Evolutionary conservation across 2,113 vertebrate genomes (phyloP).

Genomic region (Phainopepla nitens): DNA sequence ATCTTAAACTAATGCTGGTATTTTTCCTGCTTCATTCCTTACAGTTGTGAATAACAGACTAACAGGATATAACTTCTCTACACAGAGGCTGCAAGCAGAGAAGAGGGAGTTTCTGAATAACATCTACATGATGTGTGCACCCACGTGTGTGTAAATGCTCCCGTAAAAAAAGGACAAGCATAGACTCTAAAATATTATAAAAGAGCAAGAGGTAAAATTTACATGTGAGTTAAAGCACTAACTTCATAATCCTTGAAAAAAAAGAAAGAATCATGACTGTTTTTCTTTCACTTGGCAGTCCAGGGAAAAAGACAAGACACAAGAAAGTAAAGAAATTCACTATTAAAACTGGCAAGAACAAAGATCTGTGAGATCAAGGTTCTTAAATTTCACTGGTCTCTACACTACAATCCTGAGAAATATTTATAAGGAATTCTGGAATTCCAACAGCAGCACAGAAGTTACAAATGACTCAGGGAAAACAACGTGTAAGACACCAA

Average conservation of each 20-base stretch:
- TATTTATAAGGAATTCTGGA: background rate
- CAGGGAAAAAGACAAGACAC: background rate
- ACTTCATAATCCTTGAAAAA: background rate
- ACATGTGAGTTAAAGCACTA: background rate
- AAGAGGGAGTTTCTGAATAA: background rate
- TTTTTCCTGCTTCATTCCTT: background rate
- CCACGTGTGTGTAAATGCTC: background rate
- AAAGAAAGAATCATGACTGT: background rate
- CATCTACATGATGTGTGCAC: accelerated
- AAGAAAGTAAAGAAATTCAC: background rate
- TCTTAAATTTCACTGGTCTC: background rate
- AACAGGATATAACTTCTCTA: background rate
- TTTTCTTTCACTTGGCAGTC: background rate
- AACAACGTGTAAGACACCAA: background rate
- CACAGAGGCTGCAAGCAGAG: background rate
- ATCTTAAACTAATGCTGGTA: background rate
- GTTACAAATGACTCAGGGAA: background rate
- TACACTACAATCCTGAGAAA: background rate
- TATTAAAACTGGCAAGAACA: background rate
- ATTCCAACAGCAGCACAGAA: background rate
- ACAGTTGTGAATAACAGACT: background rate
- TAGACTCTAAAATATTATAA: background rate
- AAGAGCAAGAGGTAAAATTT: background rate
- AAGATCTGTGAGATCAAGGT: background rate
- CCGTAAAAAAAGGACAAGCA: background rate